Conservation (phyloP, 2,113 vertebrate species). For the Formicarius rufipectus region DNA sequence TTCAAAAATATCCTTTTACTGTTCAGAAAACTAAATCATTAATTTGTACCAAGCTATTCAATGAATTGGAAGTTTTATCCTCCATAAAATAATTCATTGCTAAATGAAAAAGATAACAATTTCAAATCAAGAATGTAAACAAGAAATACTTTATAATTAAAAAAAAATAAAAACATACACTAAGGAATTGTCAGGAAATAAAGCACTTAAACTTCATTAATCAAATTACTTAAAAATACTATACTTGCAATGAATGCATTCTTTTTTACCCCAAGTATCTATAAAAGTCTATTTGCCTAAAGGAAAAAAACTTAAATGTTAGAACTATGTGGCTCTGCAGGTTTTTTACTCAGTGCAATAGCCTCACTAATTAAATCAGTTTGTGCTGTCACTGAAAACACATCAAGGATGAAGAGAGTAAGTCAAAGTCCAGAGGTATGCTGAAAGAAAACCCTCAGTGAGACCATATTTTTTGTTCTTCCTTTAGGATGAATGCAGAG, state of each 20-base stretch:
- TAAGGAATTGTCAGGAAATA: background rate
- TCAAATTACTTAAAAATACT: background rate
- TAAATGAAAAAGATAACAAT: background rate
- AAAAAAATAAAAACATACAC: background rate
- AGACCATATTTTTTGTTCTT: background rate
- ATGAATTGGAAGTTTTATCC: background rate
- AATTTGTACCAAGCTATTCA: background rate
- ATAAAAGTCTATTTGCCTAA: background rate
- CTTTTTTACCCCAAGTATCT: background rate
- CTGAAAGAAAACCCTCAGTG: background rate
- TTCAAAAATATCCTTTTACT: background rate
- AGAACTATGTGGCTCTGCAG: background rate
- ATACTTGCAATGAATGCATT: background rate
- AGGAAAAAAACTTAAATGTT: background rate
- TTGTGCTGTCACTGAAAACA: background rate
- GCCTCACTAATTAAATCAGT: background rate
- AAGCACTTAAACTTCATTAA: background rate
- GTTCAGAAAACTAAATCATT: background rate
- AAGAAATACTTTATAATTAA: background rate
- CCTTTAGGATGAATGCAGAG: background rate
- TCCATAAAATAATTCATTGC: background rate
- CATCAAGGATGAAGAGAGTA: background rate
- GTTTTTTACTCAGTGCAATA: background rate
- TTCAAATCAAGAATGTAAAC: background rate
- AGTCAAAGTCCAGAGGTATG: background rate